Evolutionary conservation across 2,113 vertebrate genomes (phyloP).

Genomic region (Sialia sialis): DNA sequence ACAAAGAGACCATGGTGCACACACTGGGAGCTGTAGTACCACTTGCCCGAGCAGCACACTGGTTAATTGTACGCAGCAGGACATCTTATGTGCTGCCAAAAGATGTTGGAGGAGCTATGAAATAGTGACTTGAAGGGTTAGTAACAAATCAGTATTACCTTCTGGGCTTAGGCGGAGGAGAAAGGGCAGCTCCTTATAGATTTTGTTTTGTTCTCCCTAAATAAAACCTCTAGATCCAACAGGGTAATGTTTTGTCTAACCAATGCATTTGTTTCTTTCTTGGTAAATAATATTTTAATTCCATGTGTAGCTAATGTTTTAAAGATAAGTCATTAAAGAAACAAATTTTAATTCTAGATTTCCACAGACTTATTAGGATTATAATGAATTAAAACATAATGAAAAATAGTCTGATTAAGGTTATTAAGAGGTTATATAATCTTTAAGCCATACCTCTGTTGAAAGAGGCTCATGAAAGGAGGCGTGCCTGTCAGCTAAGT

Average conservation of each 20-base stretch:
- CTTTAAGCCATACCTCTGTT: constrained; percentile 12
- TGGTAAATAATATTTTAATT: constrained; percentile 44
- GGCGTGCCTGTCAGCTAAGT: neutral
- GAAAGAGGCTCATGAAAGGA: constrained; percentile 1
- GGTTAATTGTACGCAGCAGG: constrained; percentile 30
- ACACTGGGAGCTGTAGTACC: neutral
- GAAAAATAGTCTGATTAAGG: constrained; percentile 44
- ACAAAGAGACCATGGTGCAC: neutral
- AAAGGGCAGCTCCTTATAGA: neutral
- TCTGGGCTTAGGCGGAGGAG: neutral
- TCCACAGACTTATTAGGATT: constrained; percentile 25
- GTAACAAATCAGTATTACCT: constrained; percentile 15
- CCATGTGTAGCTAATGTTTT: constrained; percentile 4
- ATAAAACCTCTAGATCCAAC: neutral
- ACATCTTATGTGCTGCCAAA: neutral
- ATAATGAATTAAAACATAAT: constrained; percentile 41
- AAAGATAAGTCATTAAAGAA: constrained; percentile 37
- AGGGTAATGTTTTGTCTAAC: neutral
- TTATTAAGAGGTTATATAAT: constrained; percentile 44
- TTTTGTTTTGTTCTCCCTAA: constrained; percentile 4
- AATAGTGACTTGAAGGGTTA: constrained; percentile 22
- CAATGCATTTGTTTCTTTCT: neutral
- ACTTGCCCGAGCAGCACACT: neutral
- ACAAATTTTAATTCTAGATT: constrained; percentile 36
- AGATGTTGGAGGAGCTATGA: constrained; percentile 1